These are phyloP conservation scores for Dipus sagitta DNA, from an alignment of 2,797 vertebrate species.

Conservation along the genomic window DNA sequence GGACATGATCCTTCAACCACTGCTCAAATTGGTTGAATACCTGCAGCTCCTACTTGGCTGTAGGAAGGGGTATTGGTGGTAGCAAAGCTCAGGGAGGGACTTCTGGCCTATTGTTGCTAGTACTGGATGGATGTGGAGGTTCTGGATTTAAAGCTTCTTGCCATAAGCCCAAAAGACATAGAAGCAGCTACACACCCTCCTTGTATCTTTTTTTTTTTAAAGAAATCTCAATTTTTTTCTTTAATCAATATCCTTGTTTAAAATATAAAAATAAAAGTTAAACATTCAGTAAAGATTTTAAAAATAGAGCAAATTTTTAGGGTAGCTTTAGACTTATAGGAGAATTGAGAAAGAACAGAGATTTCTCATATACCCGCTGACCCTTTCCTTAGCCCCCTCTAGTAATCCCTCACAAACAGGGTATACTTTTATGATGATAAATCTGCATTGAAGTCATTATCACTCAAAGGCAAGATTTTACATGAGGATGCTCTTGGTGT, in stretches of 20 bases:
- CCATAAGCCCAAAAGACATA: not conserved
- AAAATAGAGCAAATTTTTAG: not conserved
- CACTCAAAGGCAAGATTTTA: not conserved
- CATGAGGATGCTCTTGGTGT: not conserved
- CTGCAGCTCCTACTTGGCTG: not conserved
- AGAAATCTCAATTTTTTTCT: constrained; percentile 27
- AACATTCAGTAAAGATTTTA: not conserved
- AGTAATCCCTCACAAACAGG: too few relatives aligned
- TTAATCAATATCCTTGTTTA: not conserved
- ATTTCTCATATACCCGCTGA: not conserved
- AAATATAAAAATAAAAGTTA: not conserved
- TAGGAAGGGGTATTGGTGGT: not conserved
- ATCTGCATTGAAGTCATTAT: too few relatives aligned
- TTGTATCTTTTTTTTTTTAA: not conserved
- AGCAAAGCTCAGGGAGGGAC: fast-evolving
- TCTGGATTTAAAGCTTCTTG: not conserved
- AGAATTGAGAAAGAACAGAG: not conserved
- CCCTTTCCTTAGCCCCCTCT: too few relatives aligned
- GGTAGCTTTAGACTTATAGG: not conserved
- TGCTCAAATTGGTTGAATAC: not conserved
- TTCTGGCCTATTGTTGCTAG: not conserved
- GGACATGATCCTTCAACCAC: not conserved
- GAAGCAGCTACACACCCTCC: not conserved
- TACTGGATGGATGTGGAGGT: not conserved
- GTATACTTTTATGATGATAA: not conserved